Base-by-base conservation (phyloP, 2,113 vertebrate species). In the Hippocampus abdominalis region DNA sequence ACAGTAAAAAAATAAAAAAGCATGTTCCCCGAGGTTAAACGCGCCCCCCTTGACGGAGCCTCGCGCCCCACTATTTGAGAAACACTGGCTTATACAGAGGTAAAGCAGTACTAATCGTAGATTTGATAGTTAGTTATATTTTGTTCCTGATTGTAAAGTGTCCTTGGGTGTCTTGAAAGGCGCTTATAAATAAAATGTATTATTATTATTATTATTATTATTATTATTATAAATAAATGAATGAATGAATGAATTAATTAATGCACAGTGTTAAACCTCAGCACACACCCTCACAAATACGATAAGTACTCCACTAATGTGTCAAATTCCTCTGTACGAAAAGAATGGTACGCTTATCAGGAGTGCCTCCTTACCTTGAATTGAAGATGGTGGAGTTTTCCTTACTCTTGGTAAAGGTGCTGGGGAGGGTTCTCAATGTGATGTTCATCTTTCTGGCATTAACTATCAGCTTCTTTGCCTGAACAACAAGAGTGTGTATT, bases 361-460 rank as follows among this genome's bases (percentile, higher is more conserved):
- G 11, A 53, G 0, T 59, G 51, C 10, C 27, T 65, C 67, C 95
- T 93, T 91, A 98, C 96, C 69, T 84, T 20, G 44, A 84, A 51
- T 83, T 85, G 79, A 92, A 98, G 74, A 89, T 81, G 0, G 95
- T 97, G 62, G 94, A 93, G 91, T 98, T 98, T 82, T 96, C 94
- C 89, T 78, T 93, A 73, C 94, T 94, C 84, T 92, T 97, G 29
- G 92, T 92, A 84, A 98, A 98, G 48, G 93, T 93, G 78, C 91
- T 60, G 0, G 97, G 97, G 25, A 98, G 88, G 3, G 94, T 91
- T 79, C 89, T 94, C 79, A 98, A 84, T 8, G 90, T 90, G 77
- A 98, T 94, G 71, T 92, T 91, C 73, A 90, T 90, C 51, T 69
- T 94, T 23, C 91, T 89, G 48, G 94, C 96, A 49, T 79, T 89